These are phyloP conservation scores for Rana temporaria DNA, from an alignment of 2,113 vertebrate species.

Conservation along the genomic window DNA sequence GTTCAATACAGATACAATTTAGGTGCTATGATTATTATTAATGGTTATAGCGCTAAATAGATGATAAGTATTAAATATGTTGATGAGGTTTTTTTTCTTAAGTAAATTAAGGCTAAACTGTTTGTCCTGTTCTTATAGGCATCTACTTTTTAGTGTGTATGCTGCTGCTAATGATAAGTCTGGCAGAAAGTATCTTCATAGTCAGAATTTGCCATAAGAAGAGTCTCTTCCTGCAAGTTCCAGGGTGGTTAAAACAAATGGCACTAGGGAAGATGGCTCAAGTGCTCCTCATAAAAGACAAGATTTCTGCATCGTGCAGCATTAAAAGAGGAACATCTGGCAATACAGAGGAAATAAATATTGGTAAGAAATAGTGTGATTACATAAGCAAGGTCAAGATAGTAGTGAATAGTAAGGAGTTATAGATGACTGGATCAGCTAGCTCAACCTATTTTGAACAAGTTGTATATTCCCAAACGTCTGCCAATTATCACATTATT, in stretches of 20 bases:
- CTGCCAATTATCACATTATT: too few relatives aligned
- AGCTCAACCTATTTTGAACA: too few relatives aligned
- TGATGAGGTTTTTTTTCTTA: too few relatives aligned
- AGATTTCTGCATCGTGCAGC: constrained; percentile 67
- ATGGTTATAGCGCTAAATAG: too few relatives aligned
- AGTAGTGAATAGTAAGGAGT: too few relatives aligned
- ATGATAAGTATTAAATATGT: too few relatives aligned
- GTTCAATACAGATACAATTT: too few relatives aligned
- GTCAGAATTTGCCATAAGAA: constrained; percentile 92
- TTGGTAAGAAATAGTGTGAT: constrained; percentile 65
- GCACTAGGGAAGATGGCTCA: constrained; percentile 77
- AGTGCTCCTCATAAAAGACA: constrained; percentile 83
- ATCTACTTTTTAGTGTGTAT: constrained; percentile 98
- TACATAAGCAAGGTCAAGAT: background rate
- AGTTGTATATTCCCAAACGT: too few relatives aligned
- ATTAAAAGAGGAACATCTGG: constrained; percentile 58
- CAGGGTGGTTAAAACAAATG: constrained; percentile 83
- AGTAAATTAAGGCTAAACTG: too few relatives aligned
- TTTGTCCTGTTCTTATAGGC: constrained; percentile 72
- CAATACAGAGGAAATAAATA: constrained; percentile 59
- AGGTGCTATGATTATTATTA: too few relatives aligned
- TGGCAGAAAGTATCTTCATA: constrained; percentile 91
- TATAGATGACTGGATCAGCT: too few relatives aligned
- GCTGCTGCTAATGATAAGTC: constrained; percentile 93
- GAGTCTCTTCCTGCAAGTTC: constrained; percentile 87